Percentiles rank a stretch among this genome's conserved stretches.
These are phyloP conservation scores for Patella ulyssiponensis DNA, from an alignment of 2,888 invertebrate genomes.

Conservation along the genomic window DNA sequence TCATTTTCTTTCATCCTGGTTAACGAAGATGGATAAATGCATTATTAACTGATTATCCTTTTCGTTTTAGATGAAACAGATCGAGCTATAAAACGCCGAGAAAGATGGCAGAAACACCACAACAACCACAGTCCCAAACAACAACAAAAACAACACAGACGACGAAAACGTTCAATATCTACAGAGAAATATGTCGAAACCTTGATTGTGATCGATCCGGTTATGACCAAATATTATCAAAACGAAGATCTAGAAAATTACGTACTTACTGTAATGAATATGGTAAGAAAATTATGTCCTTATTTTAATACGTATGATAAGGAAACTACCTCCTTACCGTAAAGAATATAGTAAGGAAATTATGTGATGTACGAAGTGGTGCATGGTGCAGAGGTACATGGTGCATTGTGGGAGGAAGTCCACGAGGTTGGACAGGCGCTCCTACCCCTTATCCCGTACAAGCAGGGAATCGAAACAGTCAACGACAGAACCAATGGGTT, in stretches of 20 bases:
- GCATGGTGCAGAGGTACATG: too few relatives aligned
- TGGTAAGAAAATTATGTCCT: conserved; percentile 76
- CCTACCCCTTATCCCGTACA: too few relatives aligned
- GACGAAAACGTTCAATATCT: conserved; percentile 68
- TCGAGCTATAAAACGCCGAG: conserved; percentile 38
- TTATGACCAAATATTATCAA: conserved; percentile 89
- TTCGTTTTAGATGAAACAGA: conserved; percentile 36
- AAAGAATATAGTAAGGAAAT: background rate
- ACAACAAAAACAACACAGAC: conserved; percentile 17
- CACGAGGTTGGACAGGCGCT: too few relatives aligned
- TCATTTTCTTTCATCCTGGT: too few relatives aligned
- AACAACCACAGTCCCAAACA: conserved; percentile 21
- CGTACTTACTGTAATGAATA: conserved; percentile 92
- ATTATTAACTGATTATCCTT: too few relatives aligned
- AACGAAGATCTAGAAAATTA: conserved; percentile 87
- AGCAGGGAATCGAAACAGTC: too few relatives aligned
- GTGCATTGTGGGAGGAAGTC: too few relatives aligned
- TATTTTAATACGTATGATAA: background rate
- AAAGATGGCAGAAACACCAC: conserved; percentile 54
- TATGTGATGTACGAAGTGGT: background rate
- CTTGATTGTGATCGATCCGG: conserved; percentile 87
- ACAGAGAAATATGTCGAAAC: conserved; percentile 81
- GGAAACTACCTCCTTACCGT: background rate
- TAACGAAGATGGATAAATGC: too few relatives aligned
- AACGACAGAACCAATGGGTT: too few relatives aligned